Percentiles rank a stretch among this genome's conserved stretches.
Conservation (phyloP, 2,888 invertebrate genomes). For the Phania funesta region DNA sequence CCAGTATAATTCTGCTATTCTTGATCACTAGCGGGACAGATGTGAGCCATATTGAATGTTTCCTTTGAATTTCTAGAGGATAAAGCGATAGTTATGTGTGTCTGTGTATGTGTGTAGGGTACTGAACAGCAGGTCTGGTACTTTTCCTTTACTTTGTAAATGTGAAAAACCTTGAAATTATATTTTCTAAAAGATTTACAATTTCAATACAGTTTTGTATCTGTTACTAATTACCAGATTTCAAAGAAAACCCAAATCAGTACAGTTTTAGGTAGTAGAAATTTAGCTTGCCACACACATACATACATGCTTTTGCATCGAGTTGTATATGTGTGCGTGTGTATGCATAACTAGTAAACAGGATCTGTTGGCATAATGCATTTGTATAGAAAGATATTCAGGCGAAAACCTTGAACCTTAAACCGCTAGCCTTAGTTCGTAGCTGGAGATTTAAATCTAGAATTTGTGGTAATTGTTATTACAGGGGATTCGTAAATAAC, state of each 20-base stretch:
- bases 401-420: too few relatives aligned
- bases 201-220: neutral
- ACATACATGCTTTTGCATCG: neutral
- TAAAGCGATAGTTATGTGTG: slow-evolving; percentile 6
- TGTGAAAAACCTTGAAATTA: neutral
- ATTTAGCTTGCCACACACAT: neutral
- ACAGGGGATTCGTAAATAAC: too few relatives aligned
- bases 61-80: slow-evolving; percentile 36
- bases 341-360: neutral
- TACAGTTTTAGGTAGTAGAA: neutral
- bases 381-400: too few relatives aligned
- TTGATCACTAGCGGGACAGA: slow-evolving; percentile 42
- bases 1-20: slow-evolving; percentile 8
- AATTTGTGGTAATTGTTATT: too few relatives aligned
- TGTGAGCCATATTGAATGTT: slow-evolving; percentile 55
- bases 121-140: slow-evolving; percentile 40
- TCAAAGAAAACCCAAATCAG: slow-evolving; percentile 42
- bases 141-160: neutral
- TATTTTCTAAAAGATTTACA: slow-evolving; percentile 20
- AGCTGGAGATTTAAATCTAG: too few relatives aligned
- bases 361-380: neutral
- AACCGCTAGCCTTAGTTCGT: too few relatives aligned
- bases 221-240: slow-evolving; percentile 43
- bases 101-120: too few relatives aligned
- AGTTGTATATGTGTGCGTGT: neutral